Conservation (phyloP, 1,140 invertebrate species). For the Drosophila repleta region DNA sequence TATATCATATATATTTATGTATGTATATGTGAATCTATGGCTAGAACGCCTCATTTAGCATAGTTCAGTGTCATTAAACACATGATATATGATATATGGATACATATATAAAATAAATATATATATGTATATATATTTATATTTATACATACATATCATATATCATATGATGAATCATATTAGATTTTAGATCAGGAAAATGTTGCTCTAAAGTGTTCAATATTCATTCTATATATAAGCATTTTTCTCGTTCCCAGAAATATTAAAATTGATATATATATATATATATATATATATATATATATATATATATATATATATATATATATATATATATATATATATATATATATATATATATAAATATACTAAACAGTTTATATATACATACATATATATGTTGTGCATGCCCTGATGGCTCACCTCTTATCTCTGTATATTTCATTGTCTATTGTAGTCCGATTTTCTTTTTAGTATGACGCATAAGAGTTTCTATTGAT, state of each 20-base stretch:
- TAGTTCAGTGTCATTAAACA: not conserved
- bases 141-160: not conserved
- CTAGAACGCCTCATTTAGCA: not conserved
- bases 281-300: too few relatives aligned
- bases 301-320: too few relatives aligned
- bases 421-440: constrained; percentile 5
- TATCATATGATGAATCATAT: too few relatives aligned
- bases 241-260: too few relatives aligned
- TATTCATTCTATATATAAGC: too few relatives aligned
- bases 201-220: too few relatives aligned
- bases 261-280: too few relatives aligned
- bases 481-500: not conserved
- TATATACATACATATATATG: not conserved
- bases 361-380: not conserved
- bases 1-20: not conserved
- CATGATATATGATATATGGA: not conserved
- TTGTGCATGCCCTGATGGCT: not conserved
- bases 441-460: not conserved
- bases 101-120: not conserved
- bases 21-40: too few relatives aligned
- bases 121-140: not conserved
- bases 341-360: not conserved
- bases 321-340: too few relatives aligned
- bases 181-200: too few relatives aligned
- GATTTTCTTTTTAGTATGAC: not conserved